phyloP scores from a whole-genome alignment of 2,113 vertebrate species.

The Bostrychus sinensis region DNA sequence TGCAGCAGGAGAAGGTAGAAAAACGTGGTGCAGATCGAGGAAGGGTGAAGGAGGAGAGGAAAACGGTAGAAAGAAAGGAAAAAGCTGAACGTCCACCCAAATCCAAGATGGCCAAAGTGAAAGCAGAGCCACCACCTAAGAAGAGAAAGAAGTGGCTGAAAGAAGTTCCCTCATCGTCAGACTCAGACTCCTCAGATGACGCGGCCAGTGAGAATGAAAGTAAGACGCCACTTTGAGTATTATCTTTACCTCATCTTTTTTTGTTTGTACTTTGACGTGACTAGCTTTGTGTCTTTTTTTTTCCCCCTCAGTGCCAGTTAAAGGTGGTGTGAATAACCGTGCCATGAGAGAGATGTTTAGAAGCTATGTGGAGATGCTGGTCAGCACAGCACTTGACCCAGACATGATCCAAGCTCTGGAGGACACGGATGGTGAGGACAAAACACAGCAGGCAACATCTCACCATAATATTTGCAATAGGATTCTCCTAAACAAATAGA shows the following conservation, averaged over 20 bases:
- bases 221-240: conserved; percentile 53
- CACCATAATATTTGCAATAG: neutral
- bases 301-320: conserved; percentile 71
- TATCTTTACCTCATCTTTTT: neutral
- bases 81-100: conserved; percentile 76
- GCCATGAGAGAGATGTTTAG: conserved; percentile 95
- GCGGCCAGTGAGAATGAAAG: conserved; percentile 90
- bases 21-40: conserved; percentile 71
- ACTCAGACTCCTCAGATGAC: conserved; percentile 87
- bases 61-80: conserved; percentile 66
- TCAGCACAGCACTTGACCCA: conserved; percentile 91
- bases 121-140: conserved; percentile 90
- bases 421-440: conserved; percentile 86
- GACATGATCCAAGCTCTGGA: conserved; percentile 96
- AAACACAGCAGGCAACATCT: conserved; percentile 4
- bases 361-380: conserved; percentile 94
- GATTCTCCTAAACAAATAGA: neutral
- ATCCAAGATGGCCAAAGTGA: conserved; percentile 82
- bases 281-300: neutral
- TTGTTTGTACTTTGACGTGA: too few relatives aligned
- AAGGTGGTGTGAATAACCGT: conserved; percentile 87
- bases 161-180: conserved; percentile 85
- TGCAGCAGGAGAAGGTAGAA: conserved; percentile 68
- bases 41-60: conserved; percentile 74
- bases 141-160: conserved; percentile 94